Evolutionary conservation across 2,113 vertebrate genomes (phyloP), one percentile per base, ranked within the genome.

Genomic region (Platysternon megacephalum): DNA sequence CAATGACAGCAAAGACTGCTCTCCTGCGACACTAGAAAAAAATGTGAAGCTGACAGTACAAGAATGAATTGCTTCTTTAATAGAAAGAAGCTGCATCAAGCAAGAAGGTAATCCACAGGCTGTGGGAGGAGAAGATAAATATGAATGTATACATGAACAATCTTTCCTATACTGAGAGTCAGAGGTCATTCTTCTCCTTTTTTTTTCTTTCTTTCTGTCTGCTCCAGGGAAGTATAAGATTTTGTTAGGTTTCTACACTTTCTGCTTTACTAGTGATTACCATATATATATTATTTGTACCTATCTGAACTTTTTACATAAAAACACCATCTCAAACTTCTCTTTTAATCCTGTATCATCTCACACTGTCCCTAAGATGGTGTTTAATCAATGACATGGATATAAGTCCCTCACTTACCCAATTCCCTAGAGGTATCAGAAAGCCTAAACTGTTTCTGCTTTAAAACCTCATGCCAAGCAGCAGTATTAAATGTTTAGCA

Each of bases 1-100:
- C 89, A 94, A 90, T 98, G 97, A 97, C 96, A 98, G 86, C 81
- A 96, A 51, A 84, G 72, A 83, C 87, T 84, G 76, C 85, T 97
- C 94, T 94, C 97, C 91, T 91, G 96, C 94, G 96, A 97, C 79
- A 78, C 13, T 85, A 46, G 26, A 74, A 90, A 96, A 93, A 97
- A 83, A 39, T 90, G 76, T 83, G 93, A 97, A 81, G 78, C 89
- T 97, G 95, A 96, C 79, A 96, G 93, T 85, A 93, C 24, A 93
- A 80, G 52, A 93, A 96, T 96, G 95, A 93, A 93, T 95, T 95
- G 85, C 79, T 93, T 96, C 84, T 82, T 89, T 52, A 85, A 91
- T 32, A 82, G 84, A 96, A 90, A 91, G 88, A 90, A 91, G 90
- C 81, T 93, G 86, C 89, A 6, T 1, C 79, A 22, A 86, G 9